Conservation (phyloP, 2,113 vertebrate genomes). For the Trochalopteron elliotii region DNA sequence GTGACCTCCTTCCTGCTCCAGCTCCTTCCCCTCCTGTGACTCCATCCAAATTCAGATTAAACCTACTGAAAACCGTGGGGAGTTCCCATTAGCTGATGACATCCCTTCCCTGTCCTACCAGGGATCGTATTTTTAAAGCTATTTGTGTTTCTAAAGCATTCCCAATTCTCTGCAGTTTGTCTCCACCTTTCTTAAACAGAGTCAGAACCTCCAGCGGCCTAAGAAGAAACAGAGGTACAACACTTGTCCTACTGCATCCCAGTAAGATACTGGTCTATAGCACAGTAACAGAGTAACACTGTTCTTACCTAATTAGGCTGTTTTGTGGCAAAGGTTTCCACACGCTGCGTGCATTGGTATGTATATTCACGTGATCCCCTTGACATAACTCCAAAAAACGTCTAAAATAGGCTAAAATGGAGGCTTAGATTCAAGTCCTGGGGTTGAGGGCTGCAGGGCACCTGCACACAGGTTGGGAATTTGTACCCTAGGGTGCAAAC, state of each 20-base stretch:
- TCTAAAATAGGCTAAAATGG: neutral
- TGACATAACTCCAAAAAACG: fast-evolving
- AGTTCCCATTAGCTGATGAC: neutral
- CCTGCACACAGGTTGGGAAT: neutral
- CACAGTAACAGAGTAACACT: fast-evolving
- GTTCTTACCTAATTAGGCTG: neutral
- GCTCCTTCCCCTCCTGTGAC: neutral
- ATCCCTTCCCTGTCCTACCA: neutral
- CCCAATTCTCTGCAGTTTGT: neutral
- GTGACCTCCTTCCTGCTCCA: neutral
- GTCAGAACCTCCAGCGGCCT: neutral
- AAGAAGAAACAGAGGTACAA: neutral
- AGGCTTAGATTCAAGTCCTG: neutral
- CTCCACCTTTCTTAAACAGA: neutral
- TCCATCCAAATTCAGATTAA: neutral
- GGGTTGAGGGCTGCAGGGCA: neutral
- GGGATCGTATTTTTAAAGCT: neutral
- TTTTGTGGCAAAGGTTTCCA: neutral
- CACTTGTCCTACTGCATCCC: neutral
- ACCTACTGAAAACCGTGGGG: fast-evolving
- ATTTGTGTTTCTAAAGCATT: neutral
- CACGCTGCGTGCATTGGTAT: fast-evolving
- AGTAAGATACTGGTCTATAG: neutral
- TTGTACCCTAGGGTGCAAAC: neutral
- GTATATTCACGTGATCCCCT: neutral